Evolutionary conservation across 2,113 vertebrate species (phyloP).

Genomic region (Siphamia tubifer): DNA sequence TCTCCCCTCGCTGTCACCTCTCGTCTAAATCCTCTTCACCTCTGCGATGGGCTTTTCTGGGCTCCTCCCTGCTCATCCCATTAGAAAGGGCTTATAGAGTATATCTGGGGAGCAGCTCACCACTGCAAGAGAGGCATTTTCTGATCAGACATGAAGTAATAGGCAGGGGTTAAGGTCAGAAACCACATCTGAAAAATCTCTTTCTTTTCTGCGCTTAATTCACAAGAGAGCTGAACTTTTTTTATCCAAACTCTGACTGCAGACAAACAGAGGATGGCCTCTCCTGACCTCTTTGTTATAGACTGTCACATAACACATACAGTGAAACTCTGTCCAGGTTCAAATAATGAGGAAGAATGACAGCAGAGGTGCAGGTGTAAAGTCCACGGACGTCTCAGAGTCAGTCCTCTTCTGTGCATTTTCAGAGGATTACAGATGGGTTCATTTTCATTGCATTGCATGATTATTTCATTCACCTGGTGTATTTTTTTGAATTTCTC

Average conservation of each 20-base stretch:
- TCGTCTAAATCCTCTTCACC: not conserved
- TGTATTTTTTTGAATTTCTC: no score
- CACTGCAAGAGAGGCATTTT: not conserved
- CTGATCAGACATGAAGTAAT: not conserved
- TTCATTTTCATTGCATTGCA: no score
- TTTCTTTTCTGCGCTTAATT: not conserved
- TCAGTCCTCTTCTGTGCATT: no score
- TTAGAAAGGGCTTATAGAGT: conserved; percentile 5
- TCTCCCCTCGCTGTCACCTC: not conserved
- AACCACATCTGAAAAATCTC: not conserved
- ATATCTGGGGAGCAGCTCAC: not conserved
- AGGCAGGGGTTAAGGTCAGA: not conserved
- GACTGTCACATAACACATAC: not conserved
- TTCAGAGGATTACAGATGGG: no score
- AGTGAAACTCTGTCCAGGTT: not conserved
- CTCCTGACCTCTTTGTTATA: not conserved
- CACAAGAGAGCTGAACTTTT: not conserved
- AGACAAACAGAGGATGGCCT: not conserved
- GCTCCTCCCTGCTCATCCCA: conserved; percentile 19
- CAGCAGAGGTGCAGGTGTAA: not conserved
- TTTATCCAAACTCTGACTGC: not conserved
- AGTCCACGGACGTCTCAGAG: not conserved
- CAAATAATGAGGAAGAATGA: not conserved
- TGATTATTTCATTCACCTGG: no score
- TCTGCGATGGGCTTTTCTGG: not conserved